Percentiles rank a stretch among this genome's conserved stretches.
phyloP scores from a whole-genome alignment of 1,140 invertebrate genomes.

The Ladona fulva region DNA sequence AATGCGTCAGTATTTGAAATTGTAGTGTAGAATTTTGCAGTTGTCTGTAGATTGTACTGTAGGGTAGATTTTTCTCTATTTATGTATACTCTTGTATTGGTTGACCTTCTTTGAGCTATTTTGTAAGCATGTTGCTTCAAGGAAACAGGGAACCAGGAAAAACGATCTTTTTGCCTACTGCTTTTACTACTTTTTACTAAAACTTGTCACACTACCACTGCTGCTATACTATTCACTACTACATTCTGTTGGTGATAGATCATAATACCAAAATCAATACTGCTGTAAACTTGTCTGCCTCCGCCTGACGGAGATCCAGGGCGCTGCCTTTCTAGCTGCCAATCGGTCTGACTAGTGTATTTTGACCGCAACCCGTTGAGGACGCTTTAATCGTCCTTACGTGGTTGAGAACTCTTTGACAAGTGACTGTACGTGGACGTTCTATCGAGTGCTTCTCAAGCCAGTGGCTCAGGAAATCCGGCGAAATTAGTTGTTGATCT shows the following conservation, averaged over 20 bases:
- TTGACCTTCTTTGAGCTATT: constrained; percentile 9
- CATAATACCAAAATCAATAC: constrained; percentile 10
- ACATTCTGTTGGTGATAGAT: constrained; percentile 9
- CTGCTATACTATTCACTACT: constrained; percentile 9
- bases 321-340: neutral
- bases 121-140: constrained; percentile 9
- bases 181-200: neutral
- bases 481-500: no score
- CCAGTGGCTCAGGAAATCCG: neutral
- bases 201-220: constrained; percentile 8
- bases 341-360: neutral
- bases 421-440: neutral
- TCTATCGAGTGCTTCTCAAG: neutral
- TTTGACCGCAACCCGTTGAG: neutral
- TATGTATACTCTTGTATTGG: constrained; percentile 7
- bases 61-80: constrained; percentile 10
- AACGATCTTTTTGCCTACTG: neutral
- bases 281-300: constrained; percentile 4
- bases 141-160: constrained; percentile 7
- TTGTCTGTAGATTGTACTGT: neutral
- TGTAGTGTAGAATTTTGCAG: neutral
- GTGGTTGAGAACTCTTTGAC: neutral
- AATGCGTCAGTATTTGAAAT: neutral
- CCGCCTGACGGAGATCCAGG: neutral
- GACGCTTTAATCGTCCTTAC: neutral